Percentiles rank a stretch among this genome's conserved stretches.
Evolutionary conservation across 2,113 vertebrate genomes (phyloP).

Genomic region (Bagarius yarrelli): DNA sequence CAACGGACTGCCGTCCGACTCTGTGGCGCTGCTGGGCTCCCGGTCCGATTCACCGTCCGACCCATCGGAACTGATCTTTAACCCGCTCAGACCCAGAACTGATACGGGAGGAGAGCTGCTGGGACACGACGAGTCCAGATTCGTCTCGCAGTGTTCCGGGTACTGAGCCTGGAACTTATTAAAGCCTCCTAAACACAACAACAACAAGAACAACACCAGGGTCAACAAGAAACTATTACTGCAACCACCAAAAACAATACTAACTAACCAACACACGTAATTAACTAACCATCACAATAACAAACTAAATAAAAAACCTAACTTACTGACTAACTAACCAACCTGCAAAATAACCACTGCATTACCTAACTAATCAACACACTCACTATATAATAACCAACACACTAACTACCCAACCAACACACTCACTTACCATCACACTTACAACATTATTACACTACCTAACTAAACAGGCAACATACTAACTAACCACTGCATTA

Average conservation of each 20-base stretch:
- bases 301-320: neutral
- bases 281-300: neutral
- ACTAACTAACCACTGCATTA: neutral
- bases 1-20: slow-evolving; percentile 91
- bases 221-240: neutral
- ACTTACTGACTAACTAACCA: neutral
- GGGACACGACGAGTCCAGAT: slow-evolving; percentile 87
- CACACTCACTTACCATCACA: neutral
- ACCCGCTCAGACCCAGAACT: slow-evolving; percentile 87
- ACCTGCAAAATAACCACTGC: neutral
- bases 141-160: slow-evolving; percentile 94
- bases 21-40: slow-evolving; percentile 93
- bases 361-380: too few species aligned
- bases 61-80: slow-evolving; percentile 94
- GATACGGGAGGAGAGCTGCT: slow-evolving; percentile 89
- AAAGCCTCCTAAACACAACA: slow-evolving; percentile 83
- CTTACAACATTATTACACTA: too few species aligned
- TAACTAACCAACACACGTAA: neutral
- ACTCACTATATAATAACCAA: neutral
- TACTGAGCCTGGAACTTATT: slow-evolving; percentile 96
- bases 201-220: neutral
- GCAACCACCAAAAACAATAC: neutral
- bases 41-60: slow-evolving; percentile 94
- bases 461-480: neutral
- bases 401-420: neutral